phyloP scores from a whole-genome alignment of 1,140 invertebrate genomes.

The Portunus trituberculatus region DNA sequence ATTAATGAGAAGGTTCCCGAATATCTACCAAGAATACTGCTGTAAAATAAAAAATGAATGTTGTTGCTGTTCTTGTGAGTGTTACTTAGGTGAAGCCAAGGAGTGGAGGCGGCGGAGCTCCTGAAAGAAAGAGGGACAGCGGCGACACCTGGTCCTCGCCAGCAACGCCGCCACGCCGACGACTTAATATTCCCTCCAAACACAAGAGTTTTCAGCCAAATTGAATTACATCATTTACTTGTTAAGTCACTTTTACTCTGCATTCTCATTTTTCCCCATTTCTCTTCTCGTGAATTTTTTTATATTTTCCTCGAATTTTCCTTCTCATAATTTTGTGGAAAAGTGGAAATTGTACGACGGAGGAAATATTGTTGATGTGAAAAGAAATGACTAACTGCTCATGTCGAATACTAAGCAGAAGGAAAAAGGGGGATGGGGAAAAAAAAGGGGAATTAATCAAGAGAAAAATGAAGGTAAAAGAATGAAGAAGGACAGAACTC shows the following conservation, averaged over 20 bases:
- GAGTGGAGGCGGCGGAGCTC: too few species aligned
- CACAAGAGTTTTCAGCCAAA: background rate
- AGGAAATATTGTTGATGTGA: too few species aligned
- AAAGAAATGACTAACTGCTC: too few species aligned
- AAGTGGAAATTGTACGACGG: background rate
- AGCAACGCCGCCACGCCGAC: background rate
- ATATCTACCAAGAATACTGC: too few species aligned
- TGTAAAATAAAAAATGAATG: too few species aligned
- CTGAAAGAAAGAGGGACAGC: background rate
- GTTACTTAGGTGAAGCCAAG: too few species aligned
- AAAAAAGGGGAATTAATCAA: background rate
- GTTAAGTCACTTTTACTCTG: background rate
- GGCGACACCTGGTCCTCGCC: background rate
- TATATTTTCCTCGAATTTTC: background rate
- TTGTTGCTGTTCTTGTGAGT: too few species aligned
- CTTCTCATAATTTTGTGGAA: background rate
- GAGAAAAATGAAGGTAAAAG: background rate
- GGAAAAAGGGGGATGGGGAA: too few species aligned
- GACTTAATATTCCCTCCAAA: conserved; percentile 4
- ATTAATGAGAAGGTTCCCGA: too few species aligned
- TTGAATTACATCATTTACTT: conserved; percentile 24
- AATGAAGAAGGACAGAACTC: background rate
- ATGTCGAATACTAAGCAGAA: background rate
- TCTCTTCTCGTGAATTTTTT: background rate
- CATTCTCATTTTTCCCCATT: background rate